Evolutionary conservation across 1,140 invertebrate species (phyloP).

Genomic region (Littorina saxatilis): DNA sequence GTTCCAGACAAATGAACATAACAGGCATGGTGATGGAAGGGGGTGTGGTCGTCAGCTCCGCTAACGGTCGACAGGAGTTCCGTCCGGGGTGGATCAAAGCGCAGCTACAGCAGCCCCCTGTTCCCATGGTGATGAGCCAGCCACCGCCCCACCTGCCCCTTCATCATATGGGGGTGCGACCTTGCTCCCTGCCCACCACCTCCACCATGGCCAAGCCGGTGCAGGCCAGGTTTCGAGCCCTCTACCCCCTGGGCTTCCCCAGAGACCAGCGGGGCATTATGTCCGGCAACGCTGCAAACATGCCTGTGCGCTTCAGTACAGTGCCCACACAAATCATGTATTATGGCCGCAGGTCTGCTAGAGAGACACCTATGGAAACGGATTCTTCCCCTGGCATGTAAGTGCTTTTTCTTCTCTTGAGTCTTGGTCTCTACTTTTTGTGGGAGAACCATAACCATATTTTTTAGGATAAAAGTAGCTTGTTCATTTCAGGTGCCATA

Average conservation of each 20-base stretch:
- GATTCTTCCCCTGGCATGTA: neutral
- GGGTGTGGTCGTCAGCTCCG: too few species aligned
- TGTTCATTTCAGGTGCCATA: neutral
- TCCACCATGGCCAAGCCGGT: neutral
- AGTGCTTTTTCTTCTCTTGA: neutral
- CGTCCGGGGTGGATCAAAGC: neutral
- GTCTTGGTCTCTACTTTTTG: too few species aligned
- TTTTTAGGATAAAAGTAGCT: neutral
- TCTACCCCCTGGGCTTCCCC: neutral
- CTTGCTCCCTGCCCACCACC: neutral
- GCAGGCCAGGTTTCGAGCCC: conserved; percentile 1
- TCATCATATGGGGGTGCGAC: neutral
- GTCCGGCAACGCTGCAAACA: neutral
- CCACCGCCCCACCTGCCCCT: neutral
- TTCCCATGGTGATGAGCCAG: neutral
- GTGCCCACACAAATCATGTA: neutral
- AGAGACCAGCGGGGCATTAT: neutral
- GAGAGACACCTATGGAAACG: neutral
- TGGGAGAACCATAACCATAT: too few species aligned
- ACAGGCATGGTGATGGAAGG: too few species aligned
- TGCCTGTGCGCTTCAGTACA: neutral
- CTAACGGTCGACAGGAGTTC: neutral
- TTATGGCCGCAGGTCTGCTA: neutral
- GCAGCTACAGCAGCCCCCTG: neutral
- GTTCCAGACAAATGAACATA: too few species aligned